Evolutionary conservation across 2,113 vertebrate genomes (phyloP).

Genomic region (Amazona guildingii): DNA sequence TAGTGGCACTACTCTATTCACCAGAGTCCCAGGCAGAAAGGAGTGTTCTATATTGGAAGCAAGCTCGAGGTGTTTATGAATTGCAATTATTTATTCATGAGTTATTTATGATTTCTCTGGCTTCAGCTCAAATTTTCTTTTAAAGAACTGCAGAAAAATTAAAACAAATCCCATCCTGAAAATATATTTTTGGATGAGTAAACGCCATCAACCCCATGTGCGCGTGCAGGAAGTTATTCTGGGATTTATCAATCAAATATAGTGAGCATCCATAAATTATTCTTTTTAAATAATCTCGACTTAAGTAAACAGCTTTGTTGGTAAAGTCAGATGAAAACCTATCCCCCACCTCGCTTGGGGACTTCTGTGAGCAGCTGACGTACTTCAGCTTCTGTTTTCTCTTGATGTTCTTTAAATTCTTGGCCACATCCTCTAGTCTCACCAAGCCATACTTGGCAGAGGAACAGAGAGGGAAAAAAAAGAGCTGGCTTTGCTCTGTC

Average conservation of each 20-base stretch:
- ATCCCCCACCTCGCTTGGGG: background rate
- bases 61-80: constrained; percentile 62
- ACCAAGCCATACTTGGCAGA: constrained; percentile 54
- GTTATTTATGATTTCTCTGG: constrained; percentile 69
- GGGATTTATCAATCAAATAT: constrained; percentile 26
- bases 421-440: constrained; percentile 11
- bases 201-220: background rate
- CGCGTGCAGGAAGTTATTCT: constrained; percentile 6
- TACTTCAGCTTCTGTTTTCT: constrained; percentile 45
- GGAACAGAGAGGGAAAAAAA: constrained; percentile 11
- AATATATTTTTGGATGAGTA: constrained; percentile 71
- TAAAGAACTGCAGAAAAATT: constrained; percentile 44
- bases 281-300: constrained; percentile 37
- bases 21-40: background rate
- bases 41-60: constrained; percentile 4
- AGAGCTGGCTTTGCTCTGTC: constrained; percentile 2
- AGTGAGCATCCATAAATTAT: constrained; percentile 57
- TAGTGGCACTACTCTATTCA: constrained; percentile 5
- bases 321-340: background rate
- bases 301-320: background rate
- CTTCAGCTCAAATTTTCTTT: constrained; percentile 51
- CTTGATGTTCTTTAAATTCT: constrained; percentile 37
- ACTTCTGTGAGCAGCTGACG: constrained; percentile 33
- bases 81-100: constrained; percentile 69
- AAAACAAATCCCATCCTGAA: constrained; percentile 54